phyloP scores from a whole-genome alignment of 2,797 vertebrate species.

The Lacerta bilineata region DNA sequence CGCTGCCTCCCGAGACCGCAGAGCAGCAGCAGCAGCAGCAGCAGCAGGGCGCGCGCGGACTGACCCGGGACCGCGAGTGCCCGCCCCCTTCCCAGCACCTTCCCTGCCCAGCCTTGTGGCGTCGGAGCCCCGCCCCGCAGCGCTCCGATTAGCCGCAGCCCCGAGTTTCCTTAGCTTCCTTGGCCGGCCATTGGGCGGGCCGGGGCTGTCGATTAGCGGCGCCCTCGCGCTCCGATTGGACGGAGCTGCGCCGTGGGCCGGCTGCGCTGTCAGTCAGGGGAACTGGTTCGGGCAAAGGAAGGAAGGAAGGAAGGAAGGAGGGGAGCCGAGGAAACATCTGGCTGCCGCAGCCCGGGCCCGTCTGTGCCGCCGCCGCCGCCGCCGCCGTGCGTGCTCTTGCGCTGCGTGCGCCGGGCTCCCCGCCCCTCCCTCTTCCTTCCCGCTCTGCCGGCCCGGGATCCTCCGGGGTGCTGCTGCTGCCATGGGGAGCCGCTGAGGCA shows the following conservation, averaged over 20 bases:
- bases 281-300: conserved; percentile 61
- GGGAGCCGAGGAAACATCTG: conserved; percentile 88
- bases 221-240: conserved; percentile 65
- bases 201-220: conserved; percentile 33
- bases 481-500: conserved; percentile 78
- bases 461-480: conserved; percentile 71
- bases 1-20: conserved; percentile 17
- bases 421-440: conserved; percentile 44
- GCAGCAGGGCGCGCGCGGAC: neutral
- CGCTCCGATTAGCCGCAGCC: conserved; percentile 47
- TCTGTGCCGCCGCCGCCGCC: conserved; percentile 79
- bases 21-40: neutral
- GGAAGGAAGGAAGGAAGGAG: conserved; percentile 53
- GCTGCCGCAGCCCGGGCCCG: conserved; percentile 91
- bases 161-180: conserved; percentile 7
- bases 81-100: conserved; percentile 46
- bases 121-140: conserved; percentile 26
- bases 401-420: conserved; percentile 52
- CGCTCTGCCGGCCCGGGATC: conserved; percentile 73
- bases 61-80: conserved; percentile 17
- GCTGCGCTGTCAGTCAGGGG: conserved; percentile 62
- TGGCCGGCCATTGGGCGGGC: conserved; percentile 24
- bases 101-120: conserved; percentile 62
- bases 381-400: conserved; percentile 50
- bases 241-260: conserved; percentile 57